phyloP scores from a whole-genome alignment of 2,888 invertebrate species.

The Lepidochitona cinerea region DNA sequence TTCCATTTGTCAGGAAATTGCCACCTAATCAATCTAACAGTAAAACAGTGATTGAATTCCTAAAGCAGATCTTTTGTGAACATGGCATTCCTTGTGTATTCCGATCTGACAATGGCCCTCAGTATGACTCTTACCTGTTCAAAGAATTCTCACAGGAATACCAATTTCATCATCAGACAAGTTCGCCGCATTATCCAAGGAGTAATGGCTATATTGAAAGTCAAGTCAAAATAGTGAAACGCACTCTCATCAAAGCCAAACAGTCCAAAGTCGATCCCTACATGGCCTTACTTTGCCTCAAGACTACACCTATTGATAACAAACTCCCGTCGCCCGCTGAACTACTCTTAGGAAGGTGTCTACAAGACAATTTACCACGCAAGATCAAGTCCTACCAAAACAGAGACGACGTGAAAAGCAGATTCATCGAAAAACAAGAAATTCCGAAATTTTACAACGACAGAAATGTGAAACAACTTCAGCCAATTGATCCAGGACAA shows the following conservation, averaged over 20 bases:
- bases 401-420: neutral
- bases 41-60: neutral
- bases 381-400: neutral
- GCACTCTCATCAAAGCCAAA: neutral
- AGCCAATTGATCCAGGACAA: neutral
- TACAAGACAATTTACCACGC: conserved; percentile 5
- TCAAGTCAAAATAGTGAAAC: conserved; percentile 3
- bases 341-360: neutral
- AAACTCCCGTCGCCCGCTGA: conserved; percentile 10
- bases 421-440: neutral
- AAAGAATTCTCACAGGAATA: neutral
- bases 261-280: neutral
- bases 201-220: conserved; percentile 11
- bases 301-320: neutral
- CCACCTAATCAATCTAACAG: neutral
- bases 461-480: neutral
- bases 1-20: conserved; percentile 5
- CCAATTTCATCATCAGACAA: neutral
- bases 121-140: conserved; percentile 9
- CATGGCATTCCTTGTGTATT: conserved; percentile 27
- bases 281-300: conserved; percentile 5
- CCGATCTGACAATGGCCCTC: conserved; percentile 33
- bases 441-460: neutral
- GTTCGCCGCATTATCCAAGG: neutral
- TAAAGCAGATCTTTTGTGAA: neutral